Evolutionary conservation across 2,888 invertebrate genomes (phyloP).

Genomic region (Aromia moschata): DNA sequence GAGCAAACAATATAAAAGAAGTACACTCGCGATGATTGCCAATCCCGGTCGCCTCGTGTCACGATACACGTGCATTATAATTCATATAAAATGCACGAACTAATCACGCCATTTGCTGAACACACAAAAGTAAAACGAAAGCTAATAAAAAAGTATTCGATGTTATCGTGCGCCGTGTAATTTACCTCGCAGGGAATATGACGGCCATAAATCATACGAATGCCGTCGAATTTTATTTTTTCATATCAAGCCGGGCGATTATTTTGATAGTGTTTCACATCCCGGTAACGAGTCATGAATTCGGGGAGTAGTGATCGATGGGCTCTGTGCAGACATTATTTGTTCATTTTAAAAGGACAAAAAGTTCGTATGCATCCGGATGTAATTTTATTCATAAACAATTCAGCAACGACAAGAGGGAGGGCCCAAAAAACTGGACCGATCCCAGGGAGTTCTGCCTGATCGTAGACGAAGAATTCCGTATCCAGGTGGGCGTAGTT

Average conservation of each 20-base stretch:
- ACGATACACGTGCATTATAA: slow-evolving; percentile 14
- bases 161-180: slow-evolving; percentile 12
- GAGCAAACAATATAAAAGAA: slow-evolving; percentile 7
- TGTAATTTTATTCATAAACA: too few relatives aligned
- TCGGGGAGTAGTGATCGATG: slow-evolving; percentile 7
- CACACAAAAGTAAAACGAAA: not conserved
- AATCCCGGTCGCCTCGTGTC: slow-evolving; percentile 6
- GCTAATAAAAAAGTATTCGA: slow-evolving; percentile 14
- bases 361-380: too few relatives aligned
- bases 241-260: slow-evolving; percentile 7
- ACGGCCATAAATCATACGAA: slow-evolving; percentile 9
- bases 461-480: too few relatives aligned
- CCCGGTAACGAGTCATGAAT: slow-evolving; percentile 2
- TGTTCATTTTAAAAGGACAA: too few relatives aligned
- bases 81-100: slow-evolving; percentile 12
- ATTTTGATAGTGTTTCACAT: slow-evolving; percentile 1
- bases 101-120: slow-evolving; percentile 23
- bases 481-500: too few relatives aligned
- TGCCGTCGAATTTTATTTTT: slow-evolving; percentile 13
- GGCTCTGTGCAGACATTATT: not conserved
- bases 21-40: slow-evolving; percentile 2
- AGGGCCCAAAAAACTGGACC: too few relatives aligned
- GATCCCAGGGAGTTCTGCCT: too few relatives aligned
- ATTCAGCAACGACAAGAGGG: too few relatives aligned
- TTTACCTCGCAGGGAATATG: not conserved